Base-by-base conservation (phyloP, 2,888 invertebrate species). In the Trissolcus brochymenae region DNA sequence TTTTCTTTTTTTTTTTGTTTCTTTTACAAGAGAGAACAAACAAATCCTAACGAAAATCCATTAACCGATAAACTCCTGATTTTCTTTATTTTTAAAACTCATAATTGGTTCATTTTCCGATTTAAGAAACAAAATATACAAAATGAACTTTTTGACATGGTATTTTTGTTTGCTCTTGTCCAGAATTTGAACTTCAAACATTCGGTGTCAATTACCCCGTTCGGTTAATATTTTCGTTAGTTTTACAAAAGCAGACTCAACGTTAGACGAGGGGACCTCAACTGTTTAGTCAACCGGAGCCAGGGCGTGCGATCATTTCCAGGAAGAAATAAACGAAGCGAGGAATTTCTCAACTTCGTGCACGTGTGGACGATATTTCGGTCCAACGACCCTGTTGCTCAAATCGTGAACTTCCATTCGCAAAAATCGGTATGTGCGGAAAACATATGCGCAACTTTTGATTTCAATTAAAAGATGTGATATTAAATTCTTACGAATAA, bases 281-380 rank as follows among this genome's bases (percentile, higher is more conserved):
- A 71, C 67, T 71, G 78, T 78, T 75, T 72, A 75, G 75, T 75
- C 68, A 75, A 78, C 75, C 68, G 65, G 78, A 81, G 76, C 78
- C 74, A 65, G 75, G 79, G 71, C 67, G 80, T 50, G 76, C 80
- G 81, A 84, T 84, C 77, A 82, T 85, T 85, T 86, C 81, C 81
- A 79, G 81, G 83, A 84, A 84, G 84, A 84, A 85, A 85, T 84
- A 85, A 86, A 86, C 84, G 82, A 83, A 80, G 76, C 82, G 72
- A 79, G 81, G 82, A 85, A 84, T 86, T 83, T 82, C 79, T 81
- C 82, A 79, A 76, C 80, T 80, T 79, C 60, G 81, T 79, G 81
- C 85, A 83, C 82, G 85, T 82, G 82, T 79, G 79, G 76, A 82
- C 83, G 84, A 85, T 83, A 84, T 85, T 85, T 85, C 84, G 83